Evolutionary conservation across 2,797 vertebrate genomes (phyloP).

Genomic region (Psittacula derbiana): DNA sequence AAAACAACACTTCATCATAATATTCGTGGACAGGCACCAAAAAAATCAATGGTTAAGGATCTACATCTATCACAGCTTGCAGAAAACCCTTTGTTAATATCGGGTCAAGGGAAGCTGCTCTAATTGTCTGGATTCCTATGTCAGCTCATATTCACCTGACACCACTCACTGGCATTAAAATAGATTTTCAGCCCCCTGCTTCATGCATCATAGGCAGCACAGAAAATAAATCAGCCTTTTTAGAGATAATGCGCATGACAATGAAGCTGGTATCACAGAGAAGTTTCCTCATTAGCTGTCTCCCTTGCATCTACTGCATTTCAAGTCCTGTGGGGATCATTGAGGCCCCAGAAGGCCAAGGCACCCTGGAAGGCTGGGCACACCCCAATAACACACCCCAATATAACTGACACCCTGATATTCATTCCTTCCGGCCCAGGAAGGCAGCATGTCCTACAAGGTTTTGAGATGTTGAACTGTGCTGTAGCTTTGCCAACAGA

Average conservation of each 20-base stretch:
- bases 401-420: background rate
- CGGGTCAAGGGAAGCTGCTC: conserved; percentile 45
- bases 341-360: background rate
- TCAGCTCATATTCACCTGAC: conserved; percentile 56
- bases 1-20: conserved; percentile 50
- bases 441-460: background rate
- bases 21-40: conserved; percentile 32
- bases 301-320: background rate
- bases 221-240: conserved; percentile 61
- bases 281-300: background rate
- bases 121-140: conserved; percentile 66
- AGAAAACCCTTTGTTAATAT: conserved; percentile 52
- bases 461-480: background rate
- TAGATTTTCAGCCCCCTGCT: conserved; percentile 62
- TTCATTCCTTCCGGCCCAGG: background rate
- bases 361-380: background rate
- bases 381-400: background rate
- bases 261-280: background rate
- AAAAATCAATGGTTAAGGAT: conserved; percentile 59
- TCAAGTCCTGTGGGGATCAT: background rate
- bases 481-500: background rate
- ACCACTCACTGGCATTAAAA: conserved; percentile 64
- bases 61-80: conserved; percentile 55
- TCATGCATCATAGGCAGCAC: conserved; percentile 47
- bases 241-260: background rate